Percentiles rank a stretch among this genome's conserved stretches.
Evolutionary conservation across 2,888 invertebrate genomes (phyloP).

Genomic region (Syrphus vitripennis): DNA sequence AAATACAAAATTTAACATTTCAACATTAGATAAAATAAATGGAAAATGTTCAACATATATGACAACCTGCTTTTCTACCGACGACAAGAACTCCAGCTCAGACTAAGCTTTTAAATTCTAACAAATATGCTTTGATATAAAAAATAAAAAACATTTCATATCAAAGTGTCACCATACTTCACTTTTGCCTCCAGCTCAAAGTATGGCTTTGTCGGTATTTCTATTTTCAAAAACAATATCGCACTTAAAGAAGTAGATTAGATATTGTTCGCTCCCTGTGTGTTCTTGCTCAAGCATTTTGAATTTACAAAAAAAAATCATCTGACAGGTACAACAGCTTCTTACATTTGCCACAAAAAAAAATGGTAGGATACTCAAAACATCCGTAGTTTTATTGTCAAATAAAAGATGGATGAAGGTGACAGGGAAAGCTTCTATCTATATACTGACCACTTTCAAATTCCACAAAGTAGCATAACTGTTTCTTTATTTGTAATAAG

Average conservation of each 20-base stretch:
- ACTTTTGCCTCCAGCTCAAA: not conserved
- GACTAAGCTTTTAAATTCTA: not conserved
- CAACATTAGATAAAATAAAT: too few relatives aligned
- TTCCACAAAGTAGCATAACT: not conserved
- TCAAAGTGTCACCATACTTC: not conserved
- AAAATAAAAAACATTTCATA: too few relatives aligned
- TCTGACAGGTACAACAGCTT: not conserved
- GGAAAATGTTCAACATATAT: too few relatives aligned
- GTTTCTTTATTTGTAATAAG: not conserved
- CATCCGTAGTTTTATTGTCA: not conserved
- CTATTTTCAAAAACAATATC: not conserved
- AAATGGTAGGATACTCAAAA: not conserved
- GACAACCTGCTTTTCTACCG: too few relatives aligned
- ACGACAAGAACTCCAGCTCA: too few relatives aligned
- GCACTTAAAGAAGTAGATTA: not conserved
- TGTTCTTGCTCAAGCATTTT: not conserved
- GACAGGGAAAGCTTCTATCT: slow-evolving; percentile 11
- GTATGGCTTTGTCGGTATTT: not conserved
- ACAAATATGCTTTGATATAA: not conserved
- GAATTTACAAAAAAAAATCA: not conserved
- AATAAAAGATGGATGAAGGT: slow-evolving; percentile 13
- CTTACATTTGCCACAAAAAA: not conserved
- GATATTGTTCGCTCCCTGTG: not conserved
- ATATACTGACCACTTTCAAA: slow-evolving; percentile 15
- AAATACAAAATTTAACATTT: too few relatives aligned